Evolutionary conservation across 1,140 invertebrate genomes (phyloP), one percentile per base, ranked within the genome.

Genomic region (Amphibalanus amphitrite): DNA sequence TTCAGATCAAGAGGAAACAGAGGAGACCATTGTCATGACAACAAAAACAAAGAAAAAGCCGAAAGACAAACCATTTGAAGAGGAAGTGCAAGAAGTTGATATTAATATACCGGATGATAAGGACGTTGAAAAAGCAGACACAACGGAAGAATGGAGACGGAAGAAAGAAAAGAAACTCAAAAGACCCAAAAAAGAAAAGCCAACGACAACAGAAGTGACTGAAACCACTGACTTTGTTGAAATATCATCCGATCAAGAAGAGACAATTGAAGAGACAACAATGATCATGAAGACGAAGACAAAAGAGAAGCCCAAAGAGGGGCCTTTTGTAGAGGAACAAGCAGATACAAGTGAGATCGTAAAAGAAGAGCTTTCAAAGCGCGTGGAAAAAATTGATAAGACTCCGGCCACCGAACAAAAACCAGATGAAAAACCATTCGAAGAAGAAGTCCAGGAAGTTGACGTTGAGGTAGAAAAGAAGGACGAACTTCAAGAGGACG

Each of bases 221-320:
- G 59, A 68, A 26, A 30, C 68, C 15, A 70, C 71, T 29, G 71
- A 70, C 3, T 30, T 69, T 64, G 69, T n/a, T n/a, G 29, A 69
- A 65, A 68, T 70, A 25, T 69, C 71, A 47, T 38, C 67, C 38
- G 29, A 69, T 64, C 72, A 71, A 69, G 71, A 73, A 29, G 67
- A 40, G 25, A 38, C 33, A 69, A 74, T 33, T 23, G 28, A 73
- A 28, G 26, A 38, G 33, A 29, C 8, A 68, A 40, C 72, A 73
- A 73, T 26, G 1, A 30, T 67, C 29, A 73, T n/a, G 10, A 69
- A 23, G n/a, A 72, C 15, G 26, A 30, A 17, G 26, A 67, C 69
- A n/a, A 30, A 69, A 28, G 71, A 74, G 67, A 65, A 40, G 6
- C 59, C 65, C 6, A 64, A 73, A 23, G 71, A 73, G 30, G 47